These are phyloP conservation scores for Thunnus albacares DNA, from an alignment of 2,797 vertebrate species.

Conservation along the genomic window DNA sequence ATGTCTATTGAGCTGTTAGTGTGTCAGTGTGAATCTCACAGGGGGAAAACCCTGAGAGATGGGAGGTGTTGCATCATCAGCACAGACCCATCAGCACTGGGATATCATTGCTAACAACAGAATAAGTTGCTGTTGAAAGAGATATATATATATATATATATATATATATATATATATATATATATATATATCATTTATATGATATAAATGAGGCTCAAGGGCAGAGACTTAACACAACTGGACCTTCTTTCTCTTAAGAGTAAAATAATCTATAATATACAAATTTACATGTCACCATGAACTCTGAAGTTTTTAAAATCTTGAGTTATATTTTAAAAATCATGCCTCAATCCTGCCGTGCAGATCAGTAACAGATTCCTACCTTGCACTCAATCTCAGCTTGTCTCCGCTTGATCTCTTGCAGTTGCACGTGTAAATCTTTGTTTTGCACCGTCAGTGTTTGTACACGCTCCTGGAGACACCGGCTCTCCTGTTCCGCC, in stretches of 20 bases:
- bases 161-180: too few species aligned
- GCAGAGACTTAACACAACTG: background rate
- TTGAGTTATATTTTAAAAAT: slow-evolving; percentile 2
- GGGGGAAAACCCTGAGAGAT: background rate
- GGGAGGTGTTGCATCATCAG: background rate
- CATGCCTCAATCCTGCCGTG: background rate
- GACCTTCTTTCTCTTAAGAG: too few species aligned
- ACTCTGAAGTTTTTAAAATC: background rate
- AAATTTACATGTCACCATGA: background rate
- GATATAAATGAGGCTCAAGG: background rate
- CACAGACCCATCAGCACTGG: background rate
- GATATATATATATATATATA: too few species aligned
- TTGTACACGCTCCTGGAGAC: slow-evolving; percentile 89
- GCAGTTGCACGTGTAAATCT: slow-evolving; percentile 89
- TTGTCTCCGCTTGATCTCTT: slow-evolving; percentile 93
- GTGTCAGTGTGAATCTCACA: background rate
- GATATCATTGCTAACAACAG: slow-evolving; percentile 29
- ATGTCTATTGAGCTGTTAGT: too few species aligned
- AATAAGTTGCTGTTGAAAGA: background rate
- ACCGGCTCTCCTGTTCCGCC: slow-evolving; percentile 90
- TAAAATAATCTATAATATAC: background rate
- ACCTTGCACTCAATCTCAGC: slow-evolving; percentile 99
- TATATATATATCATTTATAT: too few species aligned
- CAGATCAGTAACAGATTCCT: slow-evolving; percentile 43
- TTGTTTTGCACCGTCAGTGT: slow-evolving; percentile 92